phyloP scores from a whole-genome alignment of 2,113 vertebrate species.

The Podilymbus podiceps region DNA sequence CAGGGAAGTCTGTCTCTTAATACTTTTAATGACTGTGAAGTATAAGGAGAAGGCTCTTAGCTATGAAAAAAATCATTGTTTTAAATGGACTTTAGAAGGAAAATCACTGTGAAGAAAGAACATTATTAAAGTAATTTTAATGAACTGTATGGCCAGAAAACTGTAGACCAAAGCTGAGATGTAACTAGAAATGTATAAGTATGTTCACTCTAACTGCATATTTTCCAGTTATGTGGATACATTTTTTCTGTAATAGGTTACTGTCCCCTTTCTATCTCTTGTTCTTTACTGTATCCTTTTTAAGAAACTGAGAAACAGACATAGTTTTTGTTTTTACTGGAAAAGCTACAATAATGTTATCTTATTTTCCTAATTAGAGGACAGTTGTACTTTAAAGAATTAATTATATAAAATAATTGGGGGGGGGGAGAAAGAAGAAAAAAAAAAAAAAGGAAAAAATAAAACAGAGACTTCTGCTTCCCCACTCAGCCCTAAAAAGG shows the following conservation, averaged over 20 bases:
- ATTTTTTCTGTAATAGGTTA: neutral
- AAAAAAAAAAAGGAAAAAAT: too few relatives aligned
- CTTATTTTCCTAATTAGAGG: neutral
- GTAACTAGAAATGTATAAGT: neutral
- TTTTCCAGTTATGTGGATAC: neutral
- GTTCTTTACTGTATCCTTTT: neutral
- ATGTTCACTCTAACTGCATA: neutral
- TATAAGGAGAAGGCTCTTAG: neutral
- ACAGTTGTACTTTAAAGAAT: neutral
- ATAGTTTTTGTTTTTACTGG: neutral
- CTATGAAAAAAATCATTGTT: neutral
- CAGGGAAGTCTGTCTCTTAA: neutral
- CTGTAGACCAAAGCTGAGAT: neutral
- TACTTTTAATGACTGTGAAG: neutral
- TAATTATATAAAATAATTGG: neutral
- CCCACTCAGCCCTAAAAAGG: neutral
- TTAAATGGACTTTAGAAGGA: neutral
- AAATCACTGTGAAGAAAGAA: neutral
- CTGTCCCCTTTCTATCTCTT: neutral
- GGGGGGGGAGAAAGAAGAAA: fast-evolving
- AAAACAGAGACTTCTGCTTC: neutral
- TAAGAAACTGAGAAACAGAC: neutral
- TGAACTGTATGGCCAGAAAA: neutral
- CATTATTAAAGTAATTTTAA: neutral
- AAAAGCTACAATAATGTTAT: neutral